Evolutionary conservation across 2,113 vertebrate genomes (phyloP), one percentile per base, ranked within the genome.

Genomic region (Solea solea): DNA sequence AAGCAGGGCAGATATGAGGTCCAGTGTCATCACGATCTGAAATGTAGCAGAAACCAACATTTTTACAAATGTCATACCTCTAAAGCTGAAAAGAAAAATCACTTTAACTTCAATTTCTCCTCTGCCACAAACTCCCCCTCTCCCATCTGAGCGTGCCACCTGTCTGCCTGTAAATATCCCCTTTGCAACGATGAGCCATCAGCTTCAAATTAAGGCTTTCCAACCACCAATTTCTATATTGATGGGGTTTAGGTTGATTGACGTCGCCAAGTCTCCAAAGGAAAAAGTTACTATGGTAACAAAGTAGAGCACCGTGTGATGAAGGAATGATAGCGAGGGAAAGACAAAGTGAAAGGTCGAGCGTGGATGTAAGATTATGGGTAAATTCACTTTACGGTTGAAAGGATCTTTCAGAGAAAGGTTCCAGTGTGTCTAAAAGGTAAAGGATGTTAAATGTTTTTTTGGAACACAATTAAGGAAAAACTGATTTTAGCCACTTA

Each of bases 241-340:
- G 69, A 82, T 66, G 28, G 76, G 64, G 45, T 54, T 76, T 16
- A 55, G 63, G 72, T 86, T 91, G 86, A 90, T 88, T 74, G 85
- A 86, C 76, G 72, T 50, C 59, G 67, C 51, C 8, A 44, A 72
- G 63, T 11, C 82, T 55, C 68, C 66, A 56, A 53, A 77, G 74
- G 56, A 74, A 74, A 76, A 81, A 69, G 84, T 91, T 89, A 82
- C 91, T 83, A 94, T 93, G 91, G 89, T 81, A 74, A 90, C 86
- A 85, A 86, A 82, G 69, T 73, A 53, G 41, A 52, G 46, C 61
- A 72, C 68, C 55, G 63, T 64, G 68, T n/a, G 69, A 64, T 50
- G 64, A 28, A 66, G 64, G 16, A 12, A 72, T 15, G 25, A 5
- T 46, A 9, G 44, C 50, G 50, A 46, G 54, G 28, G 72, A 41